Evolutionary conservation across 2,888 invertebrate genomes (phyloP), one percentile per base, ranked within the genome.

Genomic region (Sarcophaga variegata): DNA sequence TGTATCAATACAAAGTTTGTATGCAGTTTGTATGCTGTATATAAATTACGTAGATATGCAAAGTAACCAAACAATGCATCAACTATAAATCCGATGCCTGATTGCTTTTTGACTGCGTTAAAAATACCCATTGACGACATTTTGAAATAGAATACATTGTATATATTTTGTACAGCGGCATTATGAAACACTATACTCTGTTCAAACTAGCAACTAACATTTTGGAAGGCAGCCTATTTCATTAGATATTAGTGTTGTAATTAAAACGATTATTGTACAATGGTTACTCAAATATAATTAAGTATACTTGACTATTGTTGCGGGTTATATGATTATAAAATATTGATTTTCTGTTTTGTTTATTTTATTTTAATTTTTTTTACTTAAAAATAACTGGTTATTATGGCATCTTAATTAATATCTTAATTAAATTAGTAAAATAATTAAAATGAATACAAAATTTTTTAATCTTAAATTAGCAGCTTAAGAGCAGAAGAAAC

Each of bases 241-340:
- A 54, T 10, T 27, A 70, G 25, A 47, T n/a, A 45, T 81, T 74
- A 77, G 74, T 78, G 45, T 45, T 83, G 62, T 49, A 11, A 80
- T 81, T 74, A 75, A 77, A 59, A 66, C 47, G 66, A 71, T 79
- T 81, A 84, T 71, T 78, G 62, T 87, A 79, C 78, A 83, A 69
- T n/a, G 14, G 11, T 83, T 81, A 70, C 66, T 47, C 22, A 60
- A 72, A 62, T 75, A 49, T 66, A 63, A 63, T 49, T 64, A 49
- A 59, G 22, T 64, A 64, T n/a, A 81, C 64, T 81, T 83, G 86
- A 86, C 80, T 81, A 77, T 86, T 77, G 77, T 76, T 79, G 75
- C 17, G 12, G 47, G n/a, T 63, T 27, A 22, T 72, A 54, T 22
- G 22, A 62, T 27, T 83, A 77, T 49, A 64, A 47, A 77, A 67